Evolutionary conservation across 2,888 invertebrate genomes (phyloP).

Genomic region (Cremastobaeus sp.): DNA sequence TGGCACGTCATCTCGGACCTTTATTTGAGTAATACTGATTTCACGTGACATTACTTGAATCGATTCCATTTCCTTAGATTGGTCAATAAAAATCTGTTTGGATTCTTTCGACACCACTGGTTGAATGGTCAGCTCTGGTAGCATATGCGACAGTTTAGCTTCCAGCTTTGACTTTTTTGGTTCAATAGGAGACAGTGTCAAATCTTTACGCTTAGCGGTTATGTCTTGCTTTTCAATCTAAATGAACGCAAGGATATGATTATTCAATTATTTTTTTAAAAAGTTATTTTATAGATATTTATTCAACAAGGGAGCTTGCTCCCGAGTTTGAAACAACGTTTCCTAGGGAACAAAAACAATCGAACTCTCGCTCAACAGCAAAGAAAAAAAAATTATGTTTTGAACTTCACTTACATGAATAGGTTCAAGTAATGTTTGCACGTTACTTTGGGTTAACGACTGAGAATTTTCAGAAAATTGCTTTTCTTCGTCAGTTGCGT

Average conservation of each 20-base stretch:
- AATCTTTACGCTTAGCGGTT: constrained; percentile 72
- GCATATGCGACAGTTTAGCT: constrained; percentile 70
- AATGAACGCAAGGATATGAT: not conserved
- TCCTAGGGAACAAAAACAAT: too few relatives aligned
- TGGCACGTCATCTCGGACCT: not conserved
- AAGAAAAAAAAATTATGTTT: too few relatives aligned
- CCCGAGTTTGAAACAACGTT: too few relatives aligned
- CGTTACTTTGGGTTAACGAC: not conserved
- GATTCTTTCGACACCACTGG: constrained; percentile 68
- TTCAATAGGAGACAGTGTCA: constrained; percentile 72
- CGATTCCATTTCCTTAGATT: constrained; percentile 67
- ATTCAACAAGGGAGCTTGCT: too few relatives aligned
- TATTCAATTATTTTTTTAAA: not conserved
- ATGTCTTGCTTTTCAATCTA: constrained; percentile 54
- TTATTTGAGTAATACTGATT: constrained; percentile 73
- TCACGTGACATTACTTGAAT: constrained; percentile 75
- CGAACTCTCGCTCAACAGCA: too few relatives aligned
- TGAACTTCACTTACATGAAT: constrained; percentile 54
- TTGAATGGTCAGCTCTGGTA: constrained; percentile 76
- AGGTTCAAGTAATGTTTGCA: constrained; percentile 71
- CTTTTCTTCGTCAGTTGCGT: constrained; percentile 64
- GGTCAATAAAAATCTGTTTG: constrained; percentile 65
- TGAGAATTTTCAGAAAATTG: constrained; percentile 25
- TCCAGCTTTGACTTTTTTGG: constrained; percentile 74
- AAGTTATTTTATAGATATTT: not conserved